Evolutionary conservation across 2,113 vertebrate genomes (phyloP).

Genomic region (Hippocampus comes): DNA sequence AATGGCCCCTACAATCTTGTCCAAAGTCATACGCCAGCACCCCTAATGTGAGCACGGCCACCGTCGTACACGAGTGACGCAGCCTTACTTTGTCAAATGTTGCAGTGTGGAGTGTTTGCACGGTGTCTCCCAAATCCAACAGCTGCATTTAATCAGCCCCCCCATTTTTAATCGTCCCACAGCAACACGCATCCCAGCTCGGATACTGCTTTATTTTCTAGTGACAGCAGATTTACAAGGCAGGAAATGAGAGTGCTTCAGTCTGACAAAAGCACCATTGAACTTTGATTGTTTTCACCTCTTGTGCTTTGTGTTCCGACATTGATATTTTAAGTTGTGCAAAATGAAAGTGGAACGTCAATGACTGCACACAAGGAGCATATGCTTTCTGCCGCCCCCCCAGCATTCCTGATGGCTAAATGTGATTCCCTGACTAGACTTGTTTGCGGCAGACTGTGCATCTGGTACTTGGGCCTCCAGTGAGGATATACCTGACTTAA

Average conservation of each 20-base stretch:
- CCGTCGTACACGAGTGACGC: conserved; percentile 26
- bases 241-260: conserved; percentile 25
- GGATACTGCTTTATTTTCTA: conserved; percentile 26
- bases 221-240: conserved; percentile 37
- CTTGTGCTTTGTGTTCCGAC: background rate
- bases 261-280: conserved; percentile 17
- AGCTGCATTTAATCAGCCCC: conserved; percentile 61
- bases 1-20: no score
- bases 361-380: conserved; percentile 1
- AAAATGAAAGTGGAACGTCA: background rate
- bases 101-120: conserved; percentile 38
- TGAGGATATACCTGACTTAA: no score
- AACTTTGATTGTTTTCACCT: conserved; percentile 11
- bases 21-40: background rate
- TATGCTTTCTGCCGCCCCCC: background rate
- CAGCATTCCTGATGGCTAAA: background rate
- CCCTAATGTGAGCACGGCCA: conserved; percentile 2
- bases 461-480: no score
- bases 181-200: conserved; percentile 43
- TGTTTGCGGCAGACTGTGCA: no score
- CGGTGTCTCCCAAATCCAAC: conserved; percentile 36
- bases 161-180: conserved; percentile 45
- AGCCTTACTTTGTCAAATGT: conserved; percentile 35
- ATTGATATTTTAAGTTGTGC: background rate
- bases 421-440: no score